Evolutionary conservation across 30 jellyfish, hydroid and myxozoan genomes (phyloP), one percentile per base, ranked within the genome.

Genomic region (Turritopsis dohrnii): DNA sequence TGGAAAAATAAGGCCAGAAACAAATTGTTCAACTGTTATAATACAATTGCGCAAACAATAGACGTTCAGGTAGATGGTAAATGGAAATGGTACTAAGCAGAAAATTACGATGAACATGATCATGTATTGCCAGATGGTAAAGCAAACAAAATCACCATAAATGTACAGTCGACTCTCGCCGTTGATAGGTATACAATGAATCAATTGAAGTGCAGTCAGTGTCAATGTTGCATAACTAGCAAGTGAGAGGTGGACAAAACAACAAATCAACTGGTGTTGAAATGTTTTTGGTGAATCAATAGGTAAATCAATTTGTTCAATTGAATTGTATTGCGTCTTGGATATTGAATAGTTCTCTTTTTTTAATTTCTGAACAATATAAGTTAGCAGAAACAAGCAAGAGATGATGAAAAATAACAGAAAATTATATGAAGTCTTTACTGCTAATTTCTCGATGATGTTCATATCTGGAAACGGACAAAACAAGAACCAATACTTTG

Each of bases 61-160:
- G 19, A 23, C 28, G 22, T 27, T 69, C 31, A 69, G 30, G 77
- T 69, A 69, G 22, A 69, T 69, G 28, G 77, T 19, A 9, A 69
- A 69, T n/a, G 31, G 28, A 66, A 83, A 83, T 30, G 90, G 90
- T 52, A 71, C 29, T 18, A 83, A 24, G 79, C 90, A 83, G 24
- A 27, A 54, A 7, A 74, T n/a, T 54, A 71, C 79, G 21, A 75
- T 60, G 22, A 27, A 65, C 23, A 72, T 18, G n/a, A 83, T 31
- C 22, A 60, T 77, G 74, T 71, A 71, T 73, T 83, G 90, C 90
- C 90, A 83, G 52, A 27, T 21, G 28, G 72, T 74, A 29, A 69
- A 83, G 41, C 90, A 83, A 7, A 26, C 31, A 8, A 83, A n/a
- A 65, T 41, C 60, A 19, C 90, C 90, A 28, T 83, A 81, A 20